Evolutionary conservation across 2,797 vertebrate species (phyloP), one percentile per base, ranked within the genome.

Genomic region (Ciconia nigra): DNA sequence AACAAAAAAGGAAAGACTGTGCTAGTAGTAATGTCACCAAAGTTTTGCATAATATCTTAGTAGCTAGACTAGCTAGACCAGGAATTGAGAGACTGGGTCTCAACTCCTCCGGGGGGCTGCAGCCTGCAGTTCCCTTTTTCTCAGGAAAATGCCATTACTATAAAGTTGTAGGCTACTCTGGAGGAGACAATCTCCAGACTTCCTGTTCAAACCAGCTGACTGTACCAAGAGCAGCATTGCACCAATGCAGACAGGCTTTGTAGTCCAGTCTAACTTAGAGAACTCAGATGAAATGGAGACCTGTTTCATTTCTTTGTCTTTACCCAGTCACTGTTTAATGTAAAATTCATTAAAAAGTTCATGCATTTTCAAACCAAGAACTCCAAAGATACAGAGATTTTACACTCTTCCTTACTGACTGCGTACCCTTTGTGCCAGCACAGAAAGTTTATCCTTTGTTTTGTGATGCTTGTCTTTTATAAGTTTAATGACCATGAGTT

Each of bases 281-380:
- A 85, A 80, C 39, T 86, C 72, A 15, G 57, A 83, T 83, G 93
- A 94, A 93, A 91, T 65, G 73, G 90, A 93, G 96, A 88, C 85
- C 93, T 96, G 96, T 88, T 97, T 96, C 88, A 94, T 97, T 97
- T 96, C 95, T 93, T 86, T 93, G 91, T 95, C 93, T 92, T 87
- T 91, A 78, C 14, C 10, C 76, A 87, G 94, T 88, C 57, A 42
- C 96, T 96, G 96, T 91, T 96, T 86, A 95, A 94, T 95, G 95
- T 97, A 95, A 95, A 90, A 94, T 91, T 58, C 83, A 91, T 83
- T 74, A 25, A 71, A 93, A 96, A 93, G 61, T 90, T 67, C 52
- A 46, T 58, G 65, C 42, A 44, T 83, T 96, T 94, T 81, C 65
- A 91, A 95, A 72, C 31, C 37, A 35, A 42, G 81, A 89, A 2